Evolutionary conservation across 2,797 vertebrate genomes (phyloP).

Genomic region (Dermochelys coriacea): DNA sequence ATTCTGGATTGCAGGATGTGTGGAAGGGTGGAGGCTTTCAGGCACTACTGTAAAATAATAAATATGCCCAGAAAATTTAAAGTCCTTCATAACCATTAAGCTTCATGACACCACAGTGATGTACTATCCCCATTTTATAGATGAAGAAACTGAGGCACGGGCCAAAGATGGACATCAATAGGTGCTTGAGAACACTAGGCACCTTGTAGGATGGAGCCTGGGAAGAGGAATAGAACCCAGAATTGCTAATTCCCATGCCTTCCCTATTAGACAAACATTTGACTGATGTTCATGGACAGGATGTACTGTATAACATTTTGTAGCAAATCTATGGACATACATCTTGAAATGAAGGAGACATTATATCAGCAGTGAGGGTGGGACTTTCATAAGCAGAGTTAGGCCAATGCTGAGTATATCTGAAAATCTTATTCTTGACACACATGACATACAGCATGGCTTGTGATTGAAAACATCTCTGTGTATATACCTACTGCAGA

Average conservation of each 20-base stretch:
- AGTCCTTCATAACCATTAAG: not conserved
- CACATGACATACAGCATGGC: not conserved
- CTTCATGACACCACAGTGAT: not conserved
- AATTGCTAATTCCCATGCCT: not conserved
- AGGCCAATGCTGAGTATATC: not conserved
- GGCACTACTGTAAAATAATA: slow-evolving; percentile 51
- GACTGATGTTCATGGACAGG: not conserved
- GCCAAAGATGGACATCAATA: not conserved
- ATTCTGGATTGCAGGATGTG: slow-evolving; percentile 18
- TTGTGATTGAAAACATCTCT: not conserved
- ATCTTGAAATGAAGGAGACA: not conserved
- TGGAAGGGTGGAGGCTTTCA: not conserved
- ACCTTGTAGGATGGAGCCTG: not conserved
- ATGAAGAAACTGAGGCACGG: not conserved
- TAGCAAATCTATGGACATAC: not conserved
- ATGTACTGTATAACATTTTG: not conserved
- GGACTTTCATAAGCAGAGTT: not conserved
- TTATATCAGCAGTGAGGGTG: not conserved
- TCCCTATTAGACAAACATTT: not conserved
- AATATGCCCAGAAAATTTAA: slow-evolving; percentile 16
- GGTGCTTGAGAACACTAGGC: not conserved
- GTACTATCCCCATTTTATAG: not conserved
- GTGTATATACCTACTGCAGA: not conserved
- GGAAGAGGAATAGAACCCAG: not conserved
- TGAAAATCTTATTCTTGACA: not conserved